Evolutionary conservation across 2,888 invertebrate species (phyloP), one percentile per base, ranked within the genome.

Genomic region (Perithous albicinctus): DNA sequence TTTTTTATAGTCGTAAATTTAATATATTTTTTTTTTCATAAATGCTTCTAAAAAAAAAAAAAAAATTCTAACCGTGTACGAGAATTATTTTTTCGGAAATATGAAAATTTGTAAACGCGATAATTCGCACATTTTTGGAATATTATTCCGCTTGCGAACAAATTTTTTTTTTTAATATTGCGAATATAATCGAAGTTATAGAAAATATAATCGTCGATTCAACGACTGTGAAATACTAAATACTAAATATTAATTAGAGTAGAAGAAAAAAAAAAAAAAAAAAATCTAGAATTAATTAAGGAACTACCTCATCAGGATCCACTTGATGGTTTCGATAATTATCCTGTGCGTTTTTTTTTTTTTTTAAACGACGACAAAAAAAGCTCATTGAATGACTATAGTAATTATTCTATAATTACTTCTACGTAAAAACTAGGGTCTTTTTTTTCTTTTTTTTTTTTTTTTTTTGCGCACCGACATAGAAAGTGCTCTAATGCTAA

Each of bases 371-470:
- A 23, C 15, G 59, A 38, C 38, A 59, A 61, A 63, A 73, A 43
- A 70, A 66, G 46, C 67, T 78, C 67, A 61, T 77, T 61, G 51
- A n/a, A 63, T 63, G 46, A 81, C 70, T 80, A 78, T 32, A 32
- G 56, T 59, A 59, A 20, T 66, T 38, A 56, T n/a, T 29, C n/a
- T 59, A 67, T 18, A 56, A 38, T 38, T 75, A 56, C 66, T 59
- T 61, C 29, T 43, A 43, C 23, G 15, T 56, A 48, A 63, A n/a
- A 54, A 56, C 74, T 75, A 82, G 15, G 59, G 74, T 82, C 78
- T 75, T 82, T 54, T 29, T 29, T 54, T 29, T 0, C n/a, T 72
- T 75, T 66, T 76, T 29, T 54, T 29, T 0, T 29, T 72, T 29
- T 54, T 29, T 0, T 29, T 72, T 75, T 66, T 76, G 78, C 74